Evolutionary conservation across 2,888 invertebrate species (phyloP).

Genomic region (Megamerina dolium): DNA sequence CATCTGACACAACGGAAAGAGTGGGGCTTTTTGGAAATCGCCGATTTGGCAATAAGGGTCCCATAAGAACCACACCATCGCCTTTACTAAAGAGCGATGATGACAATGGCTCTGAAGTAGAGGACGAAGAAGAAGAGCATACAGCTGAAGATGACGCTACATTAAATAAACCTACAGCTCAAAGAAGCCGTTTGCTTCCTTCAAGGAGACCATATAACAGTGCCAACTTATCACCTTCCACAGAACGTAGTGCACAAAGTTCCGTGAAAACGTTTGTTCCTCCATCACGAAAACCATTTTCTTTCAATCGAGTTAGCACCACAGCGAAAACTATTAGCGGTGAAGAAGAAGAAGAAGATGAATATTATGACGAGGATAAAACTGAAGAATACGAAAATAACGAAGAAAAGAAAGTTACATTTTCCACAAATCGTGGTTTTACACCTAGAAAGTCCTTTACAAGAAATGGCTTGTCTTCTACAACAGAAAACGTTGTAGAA

Average conservation of each 20-base stretch:
- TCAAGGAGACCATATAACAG: background rate
- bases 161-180: background rate
- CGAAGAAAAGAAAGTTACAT: too few species aligned
- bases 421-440: too few species aligned
- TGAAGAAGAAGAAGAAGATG: constrained; percentile 4
- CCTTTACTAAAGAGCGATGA: too few species aligned
- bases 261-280: background rate
- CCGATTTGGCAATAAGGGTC: constrained; percentile 13
- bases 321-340: background rate
- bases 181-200: too few species aligned
- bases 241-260: background rate
- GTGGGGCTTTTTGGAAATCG: constrained; percentile 13
- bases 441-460: too few species aligned
- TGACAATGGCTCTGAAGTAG: constrained; percentile 6
- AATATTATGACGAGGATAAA: constrained; percentile 1
- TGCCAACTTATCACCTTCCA: background rate
- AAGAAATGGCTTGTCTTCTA: too few species aligned
- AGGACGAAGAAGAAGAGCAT: constrained; percentile 8
- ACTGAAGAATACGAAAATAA: constrained; percentile 2
- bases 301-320: background rate
- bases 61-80: constrained; percentile 8
- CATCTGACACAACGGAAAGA: background rate
- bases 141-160: background rate
- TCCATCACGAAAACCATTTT: background rate
- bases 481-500: background rate